These are phyloP conservation scores for Gymnothorax reevesii DNA, from an alignment of 2,797 vertebrate species.

Conservation along the genomic window DNA sequence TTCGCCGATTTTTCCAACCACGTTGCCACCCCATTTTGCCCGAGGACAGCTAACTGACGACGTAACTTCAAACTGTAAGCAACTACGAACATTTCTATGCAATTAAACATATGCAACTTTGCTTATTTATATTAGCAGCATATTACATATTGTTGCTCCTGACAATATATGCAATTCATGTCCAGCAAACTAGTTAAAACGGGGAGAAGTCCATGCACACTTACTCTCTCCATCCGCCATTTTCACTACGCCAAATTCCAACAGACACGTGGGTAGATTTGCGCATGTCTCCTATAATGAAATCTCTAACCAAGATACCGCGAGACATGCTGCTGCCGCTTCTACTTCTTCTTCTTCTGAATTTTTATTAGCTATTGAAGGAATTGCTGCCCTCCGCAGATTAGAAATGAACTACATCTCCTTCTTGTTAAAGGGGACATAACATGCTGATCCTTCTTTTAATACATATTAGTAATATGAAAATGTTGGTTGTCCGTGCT, in stretches of 20 bases:
- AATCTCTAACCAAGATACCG: slow-evolving; percentile 8
- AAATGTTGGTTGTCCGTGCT: no score
- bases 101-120: not conserved
- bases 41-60: slow-evolving; percentile 27
- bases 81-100: not conserved
- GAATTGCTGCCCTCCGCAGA: no score
- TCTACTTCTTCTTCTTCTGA: no score
- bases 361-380: no score
- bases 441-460: no score
- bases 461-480: no score
- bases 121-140: not conserved
- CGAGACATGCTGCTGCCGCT: slow-evolving; percentile 9
- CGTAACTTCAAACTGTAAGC: not conserved
- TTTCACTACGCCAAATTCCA: slow-evolving; percentile 46
- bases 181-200: not conserved
- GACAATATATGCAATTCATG: not conserved
- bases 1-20: not conserved
- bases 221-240: slow-evolving; percentile 70
- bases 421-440: no score
- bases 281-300: slow-evolving; percentile 41
- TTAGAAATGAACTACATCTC: no score
- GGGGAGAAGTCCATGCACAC: slow-evolving; percentile 10
- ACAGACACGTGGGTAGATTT: slow-evolving; percentile 39
- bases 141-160: not conserved
- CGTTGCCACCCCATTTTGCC: not conserved